phyloP scores from a whole-genome alignment of 2,113 vertebrate genomes.

The Corythornis cristatus region DNA sequence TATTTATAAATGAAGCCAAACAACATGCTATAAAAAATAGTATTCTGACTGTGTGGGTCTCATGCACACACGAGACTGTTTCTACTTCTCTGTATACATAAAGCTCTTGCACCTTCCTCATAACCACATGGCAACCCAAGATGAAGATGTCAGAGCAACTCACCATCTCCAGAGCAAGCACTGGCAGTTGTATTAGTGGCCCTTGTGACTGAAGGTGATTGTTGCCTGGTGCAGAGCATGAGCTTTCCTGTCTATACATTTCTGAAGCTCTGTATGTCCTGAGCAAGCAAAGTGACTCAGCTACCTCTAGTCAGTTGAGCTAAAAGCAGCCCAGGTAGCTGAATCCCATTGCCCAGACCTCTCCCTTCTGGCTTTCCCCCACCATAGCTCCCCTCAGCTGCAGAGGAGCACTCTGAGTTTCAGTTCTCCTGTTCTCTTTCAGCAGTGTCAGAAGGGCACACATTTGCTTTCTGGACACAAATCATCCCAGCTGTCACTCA shows the following conservation, averaged over 20 bases:
- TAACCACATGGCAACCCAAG: neutral
- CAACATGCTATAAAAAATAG: neutral
- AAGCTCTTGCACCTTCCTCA: neutral
- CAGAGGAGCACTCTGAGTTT: neutral
- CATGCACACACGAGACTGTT: accelerated
- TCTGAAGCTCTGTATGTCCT: neutral
- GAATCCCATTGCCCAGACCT: neutral
- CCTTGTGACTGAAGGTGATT: neutral
- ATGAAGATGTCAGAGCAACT: neutral
- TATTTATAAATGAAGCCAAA: neutral
- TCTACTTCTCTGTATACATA: neutral
- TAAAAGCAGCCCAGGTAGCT: neutral
- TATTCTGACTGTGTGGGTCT: neutral
- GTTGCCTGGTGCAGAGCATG: neutral
- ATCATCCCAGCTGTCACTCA: neutral
- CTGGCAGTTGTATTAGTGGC: neutral
- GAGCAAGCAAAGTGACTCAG: neutral
- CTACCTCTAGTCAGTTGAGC: neutral
- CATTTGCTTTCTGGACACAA: neutral
- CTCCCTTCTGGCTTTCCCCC: neutral
- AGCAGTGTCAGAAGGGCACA: neutral
- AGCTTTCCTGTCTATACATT: neutral
- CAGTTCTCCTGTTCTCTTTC: neutral
- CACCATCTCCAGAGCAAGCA: neutral
- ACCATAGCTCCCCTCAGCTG: neutral